A percentile compares a stretch with the other conserved stretches of the same genome.
Conservation (phyloP, 2,797 vertebrate genomes). For the Lepilemur ruficaudatus region DNA sequence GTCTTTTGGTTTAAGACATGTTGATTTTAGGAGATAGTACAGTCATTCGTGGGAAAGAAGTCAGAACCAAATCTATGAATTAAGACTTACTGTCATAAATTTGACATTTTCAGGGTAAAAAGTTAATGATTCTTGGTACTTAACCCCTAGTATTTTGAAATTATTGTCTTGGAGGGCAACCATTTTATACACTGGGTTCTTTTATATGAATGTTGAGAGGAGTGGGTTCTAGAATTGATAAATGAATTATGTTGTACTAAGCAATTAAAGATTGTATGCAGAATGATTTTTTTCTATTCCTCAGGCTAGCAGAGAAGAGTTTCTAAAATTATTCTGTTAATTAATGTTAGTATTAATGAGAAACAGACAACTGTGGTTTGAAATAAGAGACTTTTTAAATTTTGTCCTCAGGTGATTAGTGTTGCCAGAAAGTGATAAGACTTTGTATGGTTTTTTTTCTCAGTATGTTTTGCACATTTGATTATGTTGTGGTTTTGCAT, state of each 20-base stretch:
- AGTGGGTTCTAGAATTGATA: background rate
- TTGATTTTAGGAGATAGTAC: background rate
- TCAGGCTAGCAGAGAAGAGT: background rate
- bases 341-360: constrained; percentile 3
- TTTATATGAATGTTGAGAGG: background rate
- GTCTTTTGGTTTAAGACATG: constrained; percentile 11
- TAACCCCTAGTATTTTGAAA: background rate
- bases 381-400: background rate
- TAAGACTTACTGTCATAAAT: background rate
- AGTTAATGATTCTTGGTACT: background rate
- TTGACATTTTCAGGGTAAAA: constrained; percentile 7
- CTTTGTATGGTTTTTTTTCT: background rate
- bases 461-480: background rate
- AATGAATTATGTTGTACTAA: background rate
- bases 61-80: background rate
- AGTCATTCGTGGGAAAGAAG: background rate
- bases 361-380: background rate
- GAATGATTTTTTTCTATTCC: constrained; percentile 39
- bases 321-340: background rate
- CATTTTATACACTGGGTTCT: background rate
- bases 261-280: background rate
- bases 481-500: constrained; percentile 3
- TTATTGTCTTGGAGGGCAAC: background rate
- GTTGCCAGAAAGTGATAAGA: background rate
- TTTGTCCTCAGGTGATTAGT: background rate